Evolutionary conservation across 2,797 vertebrate species (phyloP).

Genomic region (Gobionotothen gibberifrons): DNA sequence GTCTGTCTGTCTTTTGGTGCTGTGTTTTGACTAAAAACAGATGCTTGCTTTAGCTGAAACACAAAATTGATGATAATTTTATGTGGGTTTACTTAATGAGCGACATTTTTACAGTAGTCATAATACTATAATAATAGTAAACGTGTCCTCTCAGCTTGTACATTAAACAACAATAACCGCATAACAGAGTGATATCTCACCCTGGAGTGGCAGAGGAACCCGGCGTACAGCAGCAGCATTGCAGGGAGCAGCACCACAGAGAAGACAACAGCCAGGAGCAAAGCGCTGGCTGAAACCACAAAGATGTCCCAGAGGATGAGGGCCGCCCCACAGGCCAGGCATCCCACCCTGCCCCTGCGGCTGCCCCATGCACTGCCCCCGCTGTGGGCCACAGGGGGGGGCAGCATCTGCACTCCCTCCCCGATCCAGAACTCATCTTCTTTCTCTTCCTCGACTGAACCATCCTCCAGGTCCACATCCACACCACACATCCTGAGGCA

Average conservation of each 20-base stretch:
- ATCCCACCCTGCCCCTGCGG: slow-evolving; percentile 72
- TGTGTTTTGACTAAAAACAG: not conserved
- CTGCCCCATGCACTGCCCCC: slow-evolving; percentile 79
- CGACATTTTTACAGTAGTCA: not conserved
- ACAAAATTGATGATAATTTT: not conserved
- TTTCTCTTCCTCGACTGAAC: slow-evolving; percentile 79
- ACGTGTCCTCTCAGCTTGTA: not conserved
- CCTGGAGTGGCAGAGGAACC: slow-evolving; percentile 86
- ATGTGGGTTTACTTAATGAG: not conserved
- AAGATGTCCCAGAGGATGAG: slow-evolving; percentile 81
- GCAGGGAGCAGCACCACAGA: slow-evolving; percentile 80
- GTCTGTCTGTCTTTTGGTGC: not conserved
- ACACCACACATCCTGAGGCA: slow-evolving; percentile 82
- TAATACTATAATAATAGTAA: not conserved
- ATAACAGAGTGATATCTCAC: slow-evolving; percentile 58
- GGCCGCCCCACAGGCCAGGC: slow-evolving; percentile 71
- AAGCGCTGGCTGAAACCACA: slow-evolving; percentile 55
- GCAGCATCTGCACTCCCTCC: slow-evolving; percentile 83
- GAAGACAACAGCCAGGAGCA: slow-evolving; percentile 79
- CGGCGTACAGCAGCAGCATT: slow-evolving; percentile 79
- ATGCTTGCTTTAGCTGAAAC: not conserved
- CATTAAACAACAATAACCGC: not conserved
- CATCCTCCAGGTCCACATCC: slow-evolving; percentile 80
- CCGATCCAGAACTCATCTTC: slow-evolving; percentile 80
- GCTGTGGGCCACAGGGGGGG: slow-evolving; percentile 81